Base-by-base conservation (phyloP, 2,797 vertebrate species). In the Anguilla marmorata region DNA sequence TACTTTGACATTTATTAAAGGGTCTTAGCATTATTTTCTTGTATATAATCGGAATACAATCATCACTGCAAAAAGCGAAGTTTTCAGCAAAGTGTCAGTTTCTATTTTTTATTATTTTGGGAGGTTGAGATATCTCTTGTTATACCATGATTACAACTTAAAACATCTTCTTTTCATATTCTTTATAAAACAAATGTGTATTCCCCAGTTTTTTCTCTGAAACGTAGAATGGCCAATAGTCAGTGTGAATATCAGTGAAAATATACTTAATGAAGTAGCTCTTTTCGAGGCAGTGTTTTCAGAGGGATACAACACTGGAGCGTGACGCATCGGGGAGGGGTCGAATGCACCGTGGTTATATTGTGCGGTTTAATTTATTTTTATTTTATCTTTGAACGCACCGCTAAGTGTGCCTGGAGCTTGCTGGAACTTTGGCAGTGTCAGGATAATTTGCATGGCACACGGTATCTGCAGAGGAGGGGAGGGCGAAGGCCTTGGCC, bases 381-480 rank as follows among this genome's bases (percentile, higher is more conserved):
- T 16, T 5, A 16, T 21, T n/a, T 58, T 54, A 41, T 82, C 30
- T 63, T 30, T 50, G 58, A 86, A 24, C 48, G 27, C 19, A 14
- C 30, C 2, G 69, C 80, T 63, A 6, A 50, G 86, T 72, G 30
- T 30, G 66, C 58, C 54, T 84, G 84, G 58, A 87, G 80, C 88
- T 27, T 45, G 56, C 45, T n/a, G 79, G 69, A 63, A 50, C 79
- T 88, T 33, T 85, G 16, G 76, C 83, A 82, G 37, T 50, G 85
- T 86, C 58, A 72, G 85, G 86, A 82, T 74, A 41, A 54, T 89
- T 90, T 89, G 89, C 85, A 87, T 83, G 87, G 87, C 41, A 88
- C 76, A 41, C 14, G 80, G 87, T 50, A 60, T 82, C 41, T 88
- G 87, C 87, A 87, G 88, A 88, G 89, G 90, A 88, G 90, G 85